Conservation (phyloP, 2,113 vertebrate species). For the Notarius quadriscutis region DNA sequence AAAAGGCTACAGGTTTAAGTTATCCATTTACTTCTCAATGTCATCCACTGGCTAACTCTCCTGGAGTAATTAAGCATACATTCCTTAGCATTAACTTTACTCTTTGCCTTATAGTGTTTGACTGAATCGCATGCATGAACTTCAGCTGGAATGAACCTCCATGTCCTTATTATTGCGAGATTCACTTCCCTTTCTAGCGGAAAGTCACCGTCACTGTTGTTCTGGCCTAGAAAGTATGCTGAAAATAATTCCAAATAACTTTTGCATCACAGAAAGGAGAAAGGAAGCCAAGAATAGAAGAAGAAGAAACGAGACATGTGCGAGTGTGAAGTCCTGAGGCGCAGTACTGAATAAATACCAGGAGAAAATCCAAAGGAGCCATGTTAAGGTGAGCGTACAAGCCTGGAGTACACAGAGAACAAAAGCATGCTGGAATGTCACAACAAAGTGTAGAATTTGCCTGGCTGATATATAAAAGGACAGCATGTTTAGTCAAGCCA, state of each 20-base stretch:
- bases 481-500: slow-evolving; percentile 54
- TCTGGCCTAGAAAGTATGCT: background rate
- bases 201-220: background rate
- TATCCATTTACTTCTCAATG: background rate
- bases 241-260: background rate
- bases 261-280: background rate
- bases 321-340: background rate
- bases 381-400: background rate
- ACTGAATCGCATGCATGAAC: background rate
- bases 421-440: slow-evolving; percentile 27
- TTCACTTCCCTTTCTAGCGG: background rate
- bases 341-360: background rate
- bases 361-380: background rate
- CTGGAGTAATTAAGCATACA: background rate
- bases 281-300: background rate
- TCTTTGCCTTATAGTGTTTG: background rate
- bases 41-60: background rate
- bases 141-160: background rate
- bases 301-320: background rate
- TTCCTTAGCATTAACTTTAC: background rate
- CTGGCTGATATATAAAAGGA: slow-evolving; percentile 25
- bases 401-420: background rate
- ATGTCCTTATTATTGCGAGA: background rate
- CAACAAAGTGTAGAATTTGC: slow-evolving; percentile 31
- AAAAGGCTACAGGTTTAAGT: background rate